These are phyloP conservation scores for Arizona elegans DNA, from an alignment of 2,113 vertebrate species.

Conservation along the genomic window DNA sequence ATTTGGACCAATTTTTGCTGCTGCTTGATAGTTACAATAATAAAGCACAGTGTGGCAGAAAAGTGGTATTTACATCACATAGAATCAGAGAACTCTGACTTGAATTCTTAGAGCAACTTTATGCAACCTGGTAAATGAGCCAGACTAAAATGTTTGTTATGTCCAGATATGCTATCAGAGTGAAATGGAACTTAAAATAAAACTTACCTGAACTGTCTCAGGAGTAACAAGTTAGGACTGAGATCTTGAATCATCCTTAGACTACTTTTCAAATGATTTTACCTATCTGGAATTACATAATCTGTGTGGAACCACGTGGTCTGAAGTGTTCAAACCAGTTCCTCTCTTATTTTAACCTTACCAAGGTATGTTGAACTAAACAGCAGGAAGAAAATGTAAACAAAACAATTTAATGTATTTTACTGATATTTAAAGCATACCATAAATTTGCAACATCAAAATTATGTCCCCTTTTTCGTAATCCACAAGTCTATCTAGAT, in stretches of 20 bases:
- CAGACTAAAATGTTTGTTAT: not conserved
- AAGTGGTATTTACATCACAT: not conserved
- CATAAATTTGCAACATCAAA: not conserved
- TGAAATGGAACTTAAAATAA: not conserved
- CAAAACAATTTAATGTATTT: not conserved
- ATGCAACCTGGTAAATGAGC: not conserved
- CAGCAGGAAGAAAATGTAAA: not conserved
- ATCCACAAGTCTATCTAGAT: not conserved
- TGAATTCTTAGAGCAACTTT: not conserved
- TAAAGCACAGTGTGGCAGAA: not conserved
- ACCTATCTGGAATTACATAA: not conserved
- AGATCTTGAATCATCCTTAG: not conserved
- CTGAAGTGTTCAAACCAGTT: not conserved
- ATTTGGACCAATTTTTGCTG: not conserved
- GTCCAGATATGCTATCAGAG: not conserved
- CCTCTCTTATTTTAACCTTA: not conserved
- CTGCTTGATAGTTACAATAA: not conserved
- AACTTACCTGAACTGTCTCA: not conserved
- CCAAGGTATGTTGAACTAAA: not conserved
- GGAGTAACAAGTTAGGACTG: not conserved
- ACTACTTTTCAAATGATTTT: not conserved
- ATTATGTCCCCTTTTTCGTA: not conserved
- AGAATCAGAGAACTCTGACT: not conserved
- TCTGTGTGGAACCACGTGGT: not conserved
- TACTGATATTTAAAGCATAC: not conserved